Percentiles rank a stretch among this genome's conserved stretches.
phyloP scores from a whole-genome alignment of 2,797 vertebrate species.

The Pagetopsis macropterus region DNA sequence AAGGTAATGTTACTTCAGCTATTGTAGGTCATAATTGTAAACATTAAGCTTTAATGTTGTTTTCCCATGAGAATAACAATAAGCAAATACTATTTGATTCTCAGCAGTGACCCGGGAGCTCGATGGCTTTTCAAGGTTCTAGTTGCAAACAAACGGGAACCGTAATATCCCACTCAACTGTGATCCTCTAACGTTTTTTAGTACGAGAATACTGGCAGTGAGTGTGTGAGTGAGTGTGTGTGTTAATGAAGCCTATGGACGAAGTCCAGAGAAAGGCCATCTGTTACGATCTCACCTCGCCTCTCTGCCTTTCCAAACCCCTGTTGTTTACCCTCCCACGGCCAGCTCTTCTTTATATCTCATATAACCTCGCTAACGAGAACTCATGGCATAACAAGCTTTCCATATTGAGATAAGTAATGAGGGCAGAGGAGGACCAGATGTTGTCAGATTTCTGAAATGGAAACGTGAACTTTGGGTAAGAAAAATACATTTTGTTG shows the following conservation, averaged over 20 bases:
- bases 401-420: background rate
- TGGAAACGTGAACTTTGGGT: background rate
- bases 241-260: conserved; percentile 50
- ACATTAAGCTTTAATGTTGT: background rate
- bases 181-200: conserved; percentile 26
- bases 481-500: background rate
- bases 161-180: conserved; percentile 35
- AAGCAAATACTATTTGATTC: background rate
- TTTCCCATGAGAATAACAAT: background rate
- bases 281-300: conserved; percentile 66
- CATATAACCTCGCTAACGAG: conserved; percentile 27
- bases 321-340: conserved; percentile 47
- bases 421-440: background rate
- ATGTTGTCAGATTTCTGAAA: background rate
- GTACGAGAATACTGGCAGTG: conserved; percentile 25
- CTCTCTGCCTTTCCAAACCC: conserved; percentile 35
- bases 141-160: conserved; percentile 43
- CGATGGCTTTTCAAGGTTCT: background rate
- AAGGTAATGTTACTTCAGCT: background rate
- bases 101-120: background rate
- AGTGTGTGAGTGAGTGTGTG: conserved; percentile 15
- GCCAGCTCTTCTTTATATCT: conserved; percentile 21
- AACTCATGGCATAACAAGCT: background rate
- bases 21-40: background rate
- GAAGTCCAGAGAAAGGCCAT: conserved; percentile 71